Evolutionary conservation across 2,797 vertebrate genomes (phyloP).

Genomic region (Carapus acus): DNA sequence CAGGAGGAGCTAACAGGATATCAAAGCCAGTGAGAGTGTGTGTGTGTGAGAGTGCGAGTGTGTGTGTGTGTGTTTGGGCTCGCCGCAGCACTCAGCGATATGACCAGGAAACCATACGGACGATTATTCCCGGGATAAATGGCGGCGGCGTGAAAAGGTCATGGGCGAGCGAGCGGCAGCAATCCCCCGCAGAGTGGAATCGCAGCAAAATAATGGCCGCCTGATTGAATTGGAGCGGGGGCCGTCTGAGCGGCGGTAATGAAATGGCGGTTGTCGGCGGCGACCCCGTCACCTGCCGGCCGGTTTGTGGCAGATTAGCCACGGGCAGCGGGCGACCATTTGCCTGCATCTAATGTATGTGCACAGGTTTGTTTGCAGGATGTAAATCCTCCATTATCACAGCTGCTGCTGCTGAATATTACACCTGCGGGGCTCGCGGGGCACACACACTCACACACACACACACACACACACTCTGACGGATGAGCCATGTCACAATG

Average conservation of each 20-base stretch:
- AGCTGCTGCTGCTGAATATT: conserved; percentile 52
- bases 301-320: conserved; percentile 64
- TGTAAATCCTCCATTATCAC: conserved; percentile 70
- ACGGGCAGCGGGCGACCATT: conserved; percentile 61
- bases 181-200: conserved; percentile 63
- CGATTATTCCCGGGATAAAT: conserved; percentile 65
- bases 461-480: too few relatives aligned
- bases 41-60: too few relatives aligned
- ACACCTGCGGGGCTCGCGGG: conserved; percentile 48
- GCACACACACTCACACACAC: too few relatives aligned
- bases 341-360: conserved; percentile 65
- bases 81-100: conserved; percentile 66
- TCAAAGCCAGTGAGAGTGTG: too few relatives aligned
- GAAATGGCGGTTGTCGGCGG: conserved; percentile 73
- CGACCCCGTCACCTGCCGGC: conserved; percentile 52
- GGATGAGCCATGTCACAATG: too few relatives aligned
- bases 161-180: conserved; percentile 53
- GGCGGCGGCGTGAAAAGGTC: conserved; percentile 61
- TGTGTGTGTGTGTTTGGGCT: conserved; percentile 7
- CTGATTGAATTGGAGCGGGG: conserved; percentile 70
- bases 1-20: conserved; percentile 58
- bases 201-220: conserved; percentile 63
- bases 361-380: conserved; percentile 55
- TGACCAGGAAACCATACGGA: conserved; percentile 60
- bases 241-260: conserved; percentile 69